Base-by-base conservation (phyloP, 1,140 invertebrate genomes). In the Drosophila parabipectinata region DNA sequence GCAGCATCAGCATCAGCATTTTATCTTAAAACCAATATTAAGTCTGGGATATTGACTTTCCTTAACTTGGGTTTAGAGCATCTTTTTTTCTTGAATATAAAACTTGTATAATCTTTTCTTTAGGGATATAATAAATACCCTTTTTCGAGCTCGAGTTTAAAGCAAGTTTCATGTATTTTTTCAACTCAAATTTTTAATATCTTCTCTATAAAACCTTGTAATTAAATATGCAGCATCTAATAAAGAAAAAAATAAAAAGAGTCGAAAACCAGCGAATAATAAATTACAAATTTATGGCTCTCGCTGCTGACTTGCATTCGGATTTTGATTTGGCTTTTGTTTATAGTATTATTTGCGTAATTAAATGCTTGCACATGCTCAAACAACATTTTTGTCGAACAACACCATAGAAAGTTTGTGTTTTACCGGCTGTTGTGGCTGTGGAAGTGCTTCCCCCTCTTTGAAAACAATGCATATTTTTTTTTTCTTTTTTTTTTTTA, bases 301-400 rank as follows among this genome's bases (percentile, higher is more conserved):
- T 50, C 55, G 21, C 37, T 21, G 51, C 52, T 73, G 58, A 55
- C 69, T 74, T 55, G 51, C 51, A 73, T 63, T 74, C 32, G 69
- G 56, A 41, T 63, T 37, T 12, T 21, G 21, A 21, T 21, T 21
- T 21, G 39, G 39, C 45, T 64, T 76, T 80, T 77, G 51, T 73
- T 85, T 84, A 80, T 18, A 18, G 18, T 18, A 18, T 79, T 72
- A 83, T 79, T 75, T 69, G 62, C 56, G 66, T 61, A 84, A 84
- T 84, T 85, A 84, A 79, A 71, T 79, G 77, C 44, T 54, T 68
- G 75, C 60, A 66, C 71, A 72, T 78, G 54, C 55, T 67, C 63
- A 15, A 37, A 54, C 54, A 47, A 60, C 28, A 50, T 45, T 67
- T 47, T 69, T 50, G 48, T 28, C 26, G 26, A 28, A 28, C 26